Evolutionary conservation across 2,113 vertebrate species (phyloP), one percentile per base, ranked within the genome.

Genomic region (Pachycephala philippinensis): DNA sequence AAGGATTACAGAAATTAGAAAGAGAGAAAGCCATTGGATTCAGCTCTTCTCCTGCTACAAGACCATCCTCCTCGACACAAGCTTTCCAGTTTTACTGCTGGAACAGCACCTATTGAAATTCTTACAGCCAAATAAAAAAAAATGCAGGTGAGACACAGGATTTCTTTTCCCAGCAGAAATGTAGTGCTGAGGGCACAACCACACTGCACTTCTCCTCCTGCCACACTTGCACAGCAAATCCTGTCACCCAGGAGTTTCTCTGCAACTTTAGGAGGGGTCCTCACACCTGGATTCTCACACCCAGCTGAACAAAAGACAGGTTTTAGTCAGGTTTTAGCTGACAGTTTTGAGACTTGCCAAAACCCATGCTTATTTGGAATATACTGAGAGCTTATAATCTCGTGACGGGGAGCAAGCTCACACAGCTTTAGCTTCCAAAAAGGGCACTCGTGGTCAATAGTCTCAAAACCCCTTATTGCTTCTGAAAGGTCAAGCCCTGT

Each of bases 41-140:
- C 50, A 70, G 11, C 23, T 42, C 31, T 69, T 84, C 59, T 49
- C 30, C n/a, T 61, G n/a, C n/a, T 64, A 40, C 22, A 45, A 76
- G 17, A 76, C 1, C 6, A 4, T 6, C 35, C 11, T 65, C 37
- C 53, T 22, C 14, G 7, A 31, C 21, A 39, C 0, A 0, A 77
- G 13, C 13, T 63, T 44, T 65, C 45, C 37, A 12, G 3, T 45
- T 87, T 39, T 28, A 53, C 10, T 74, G 40, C 31, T 60, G 70
- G 31, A 80, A 40, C 27, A 71, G 16, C 5, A 11, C 2, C 17
- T 76, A 52, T 57, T 61, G 68, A 84, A 86, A 90, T 63, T 28
- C 39, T 35, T 35, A 53, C 15, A 47, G 14, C 19, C 20, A 56
- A 79, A 12, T 1, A 4, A 24, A 56, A 85, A 65, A 50, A 69